Percentiles rank a stretch among this genome's conserved stretches.
phyloP scores from a whole-genome alignment of 1,140 invertebrate species.

The Lepidurus arcticus region DNA sequence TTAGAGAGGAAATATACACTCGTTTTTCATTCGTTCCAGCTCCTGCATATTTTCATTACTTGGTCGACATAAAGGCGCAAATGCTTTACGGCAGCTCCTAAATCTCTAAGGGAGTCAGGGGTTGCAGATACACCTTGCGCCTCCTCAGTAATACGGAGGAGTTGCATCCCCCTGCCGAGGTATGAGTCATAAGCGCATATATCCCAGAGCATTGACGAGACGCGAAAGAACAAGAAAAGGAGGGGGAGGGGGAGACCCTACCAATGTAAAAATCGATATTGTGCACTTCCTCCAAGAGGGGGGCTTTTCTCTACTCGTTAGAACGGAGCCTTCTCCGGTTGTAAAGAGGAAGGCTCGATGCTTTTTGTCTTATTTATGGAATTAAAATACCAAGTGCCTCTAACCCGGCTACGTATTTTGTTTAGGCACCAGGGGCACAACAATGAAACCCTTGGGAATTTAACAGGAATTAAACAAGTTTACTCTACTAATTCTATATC shows the following conservation, averaged over 20 bases:
- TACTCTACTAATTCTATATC: no score
- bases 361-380: not conserved
- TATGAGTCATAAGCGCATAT: conserved; percentile 1
- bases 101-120: not conserved
- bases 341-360: not conserved
- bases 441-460: no score
- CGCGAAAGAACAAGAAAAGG: not conserved
- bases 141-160: not conserved
- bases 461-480: no score
- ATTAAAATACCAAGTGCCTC: not conserved
- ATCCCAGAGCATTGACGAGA: not conserved
- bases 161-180: not conserved
- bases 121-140: not conserved
- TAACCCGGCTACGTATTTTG: not conserved
- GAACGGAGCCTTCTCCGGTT: not conserved
- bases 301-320: not conserved
- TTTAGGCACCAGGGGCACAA: no score
- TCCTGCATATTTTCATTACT: conserved; percentile 14
- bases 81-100: not conserved
- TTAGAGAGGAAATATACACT: not conserved
- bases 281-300: not conserved
- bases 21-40: not conserved
- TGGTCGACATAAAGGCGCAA: conserved; percentile 1
- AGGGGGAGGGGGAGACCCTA: not conserved
- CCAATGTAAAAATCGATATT: not conserved